Evolutionary conservation across 1,140 invertebrate genomes (phyloP).

Genomic region (Theocolax elegans): DNA sequence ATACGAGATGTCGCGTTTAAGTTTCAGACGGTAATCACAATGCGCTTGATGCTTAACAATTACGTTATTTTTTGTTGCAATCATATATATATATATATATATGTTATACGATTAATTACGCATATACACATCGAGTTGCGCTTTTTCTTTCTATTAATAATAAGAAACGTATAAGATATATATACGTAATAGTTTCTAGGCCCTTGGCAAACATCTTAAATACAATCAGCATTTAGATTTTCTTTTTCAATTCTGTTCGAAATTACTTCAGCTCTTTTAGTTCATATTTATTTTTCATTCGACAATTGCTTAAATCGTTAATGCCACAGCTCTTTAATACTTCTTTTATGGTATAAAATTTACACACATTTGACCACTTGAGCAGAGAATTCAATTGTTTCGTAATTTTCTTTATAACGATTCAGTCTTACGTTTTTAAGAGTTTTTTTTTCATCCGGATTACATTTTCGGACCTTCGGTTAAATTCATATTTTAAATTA

Average conservation of each 20-base stretch:
- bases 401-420: no score
- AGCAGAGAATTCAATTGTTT: neutral
- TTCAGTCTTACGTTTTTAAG: no score
- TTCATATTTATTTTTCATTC: neutral
- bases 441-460: no score
- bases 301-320: neutral
- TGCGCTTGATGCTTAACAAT: conserved; percentile 49
- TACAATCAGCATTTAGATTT: conserved; percentile 22
- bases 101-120: conserved; percentile 24
- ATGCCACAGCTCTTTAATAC: neutral
- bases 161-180: neutral
- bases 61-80: conserved; percentile 22
- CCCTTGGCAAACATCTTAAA: conserved; percentile 31
- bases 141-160: conserved; percentile 19
- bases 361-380: neutral
- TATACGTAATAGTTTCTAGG: conserved; percentile 19
- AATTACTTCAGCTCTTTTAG: no score
- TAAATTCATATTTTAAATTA: no score
- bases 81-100: no score
- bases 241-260: conserved; percentile 1
- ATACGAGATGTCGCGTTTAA: conserved; percentile 39
- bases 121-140: conserved; percentile 14
- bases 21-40: conserved; percentile 52
- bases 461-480: no score
- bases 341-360: neutral